phyloP scores from a whole-genome alignment of 2,888 invertebrate genomes.

The Entomobrya proxima region DNA sequence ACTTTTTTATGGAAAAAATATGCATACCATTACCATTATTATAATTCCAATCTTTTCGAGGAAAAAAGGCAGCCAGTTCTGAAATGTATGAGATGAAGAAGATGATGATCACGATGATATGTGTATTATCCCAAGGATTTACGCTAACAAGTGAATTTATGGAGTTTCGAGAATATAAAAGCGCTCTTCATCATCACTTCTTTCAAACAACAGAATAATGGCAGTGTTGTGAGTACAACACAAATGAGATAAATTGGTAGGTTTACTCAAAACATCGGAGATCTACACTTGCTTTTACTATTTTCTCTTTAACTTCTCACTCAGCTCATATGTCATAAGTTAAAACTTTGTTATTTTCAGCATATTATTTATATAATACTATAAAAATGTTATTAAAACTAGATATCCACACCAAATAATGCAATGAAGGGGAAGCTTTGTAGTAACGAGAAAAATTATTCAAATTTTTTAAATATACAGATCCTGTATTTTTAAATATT shows the following conservation, averaged over 20 bases:
- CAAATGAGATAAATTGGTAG: slow-evolving; percentile 14
- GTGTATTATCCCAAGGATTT: slow-evolving; percentile 36
- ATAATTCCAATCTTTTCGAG: slow-evolving; percentile 45
- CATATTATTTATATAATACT: too few relatives aligned
- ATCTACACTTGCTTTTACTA: too few relatives aligned
- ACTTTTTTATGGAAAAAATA: slow-evolving; percentile 53
- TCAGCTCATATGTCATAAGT: not conserved
- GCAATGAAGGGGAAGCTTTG: not conserved
- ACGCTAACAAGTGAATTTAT: slow-evolving; percentile 47
- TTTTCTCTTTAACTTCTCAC: too few relatives aligned
- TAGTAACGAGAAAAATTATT: not conserved
- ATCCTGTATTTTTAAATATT: too few relatives aligned
- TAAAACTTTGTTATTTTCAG: not conserved
- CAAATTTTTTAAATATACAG: not conserved
- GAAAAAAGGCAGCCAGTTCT: not conserved
- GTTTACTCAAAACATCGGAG: too few relatives aligned
- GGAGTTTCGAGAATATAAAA: slow-evolving; percentile 28
- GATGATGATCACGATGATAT: slow-evolving; percentile 30
- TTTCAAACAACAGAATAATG: not conserved
- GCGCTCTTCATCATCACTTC: slow-evolving; percentile 8
- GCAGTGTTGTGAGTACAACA: not conserved
- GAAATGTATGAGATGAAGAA: slow-evolving; percentile 31
- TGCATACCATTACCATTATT: slow-evolving; percentile 55
- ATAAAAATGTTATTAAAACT: too few relatives aligned
- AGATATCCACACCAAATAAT: not conserved